Base-by-base conservation (phyloP, 2,888 invertebrate species). In the Rhyacophila evoluta region DNA sequence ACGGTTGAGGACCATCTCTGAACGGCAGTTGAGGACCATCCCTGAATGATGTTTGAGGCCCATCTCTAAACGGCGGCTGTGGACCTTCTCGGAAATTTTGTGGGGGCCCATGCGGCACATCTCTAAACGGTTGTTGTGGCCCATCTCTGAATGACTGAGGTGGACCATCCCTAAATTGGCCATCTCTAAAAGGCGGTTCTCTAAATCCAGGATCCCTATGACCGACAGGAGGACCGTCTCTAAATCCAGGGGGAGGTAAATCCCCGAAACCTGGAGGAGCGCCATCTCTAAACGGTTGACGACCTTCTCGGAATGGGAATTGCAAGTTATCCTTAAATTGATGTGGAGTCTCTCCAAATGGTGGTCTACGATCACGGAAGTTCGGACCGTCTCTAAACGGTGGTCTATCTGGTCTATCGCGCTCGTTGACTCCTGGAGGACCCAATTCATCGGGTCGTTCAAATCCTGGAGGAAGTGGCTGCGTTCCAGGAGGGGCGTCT, bases 401-500 rank as follows among this genome's bases (percentile, higher is more conserved):
- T n/a, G 85, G 79, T 15, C 86, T 85, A 3, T 88, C 84, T 8
- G 86, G 68, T 85, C 89, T 81, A 27, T 85, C 85, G 29, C 84
- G 83, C 29, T 83, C 84, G 81, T 83, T 79, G 74, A 84, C 84
- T 15, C 86, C 86, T 3, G 87, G 87, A 5, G 87, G 87, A 8
- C 86, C 86, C 5, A 87, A 85, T 55, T 87, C 87, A 37, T 87
- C 87, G 78, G 91, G 88, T 27, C 89, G 89, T 84, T 92, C 92
- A 84, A 91, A 91, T 27, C 92, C 92, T 39, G 92, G 92, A 19
- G 91, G 90, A 0, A 92, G 90, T 4, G 92, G 92, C 84, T 92
- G 92, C 0, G 92, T 92, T 11, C 92, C 92, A 6, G 92, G 92
- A 12, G 92, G 92, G 78, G 90, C 88, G 67, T 92, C 90, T 83